A percentile compares a stretch with the other conserved stretches of the same genome.
Evolutionary conservation across 2,888 invertebrate genomes (phyloP).

Genomic region (Tenthredo mesomela): DNA sequence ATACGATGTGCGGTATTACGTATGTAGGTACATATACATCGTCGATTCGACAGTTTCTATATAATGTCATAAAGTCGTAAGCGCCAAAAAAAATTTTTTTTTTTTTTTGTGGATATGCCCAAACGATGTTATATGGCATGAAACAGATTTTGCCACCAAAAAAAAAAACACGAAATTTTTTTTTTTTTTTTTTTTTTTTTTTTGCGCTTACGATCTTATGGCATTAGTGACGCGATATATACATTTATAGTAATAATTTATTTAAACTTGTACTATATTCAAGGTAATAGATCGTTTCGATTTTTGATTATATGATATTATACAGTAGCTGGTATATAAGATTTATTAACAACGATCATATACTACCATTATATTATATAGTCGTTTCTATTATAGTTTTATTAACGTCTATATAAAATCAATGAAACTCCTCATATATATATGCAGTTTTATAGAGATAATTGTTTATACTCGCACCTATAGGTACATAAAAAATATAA

Average conservation of each 20-base stretch:
- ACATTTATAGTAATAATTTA: background rate
- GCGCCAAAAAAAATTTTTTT: too few species aligned
- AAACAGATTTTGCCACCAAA: too few species aligned
- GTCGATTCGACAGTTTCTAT: conserved; percentile 2
- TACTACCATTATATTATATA: background rate
- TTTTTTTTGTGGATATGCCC: too few species aligned
- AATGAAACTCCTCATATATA: background rate
- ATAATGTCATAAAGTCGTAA: too few species aligned
- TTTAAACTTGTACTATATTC: background rate
- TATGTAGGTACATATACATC: background rate
- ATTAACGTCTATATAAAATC: background rate
- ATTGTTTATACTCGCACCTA: background rate
- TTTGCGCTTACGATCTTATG: too few species aligned
- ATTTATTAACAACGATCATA: background rate
- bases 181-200: too few species aligned
- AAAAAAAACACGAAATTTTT: too few species aligned
- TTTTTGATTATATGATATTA: background rate
- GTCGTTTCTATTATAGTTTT: background rate
- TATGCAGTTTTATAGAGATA: background rate
- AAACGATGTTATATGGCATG: too few species aligned
- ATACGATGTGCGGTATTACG: too few species aligned
- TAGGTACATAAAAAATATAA: too few species aligned
- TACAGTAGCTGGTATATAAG: background rate
- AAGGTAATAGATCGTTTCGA: background rate
- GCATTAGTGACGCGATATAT: too few species aligned